Conservation (phyloP, 1,140 invertebrate species). For the Hermetia illucens region DNA sequence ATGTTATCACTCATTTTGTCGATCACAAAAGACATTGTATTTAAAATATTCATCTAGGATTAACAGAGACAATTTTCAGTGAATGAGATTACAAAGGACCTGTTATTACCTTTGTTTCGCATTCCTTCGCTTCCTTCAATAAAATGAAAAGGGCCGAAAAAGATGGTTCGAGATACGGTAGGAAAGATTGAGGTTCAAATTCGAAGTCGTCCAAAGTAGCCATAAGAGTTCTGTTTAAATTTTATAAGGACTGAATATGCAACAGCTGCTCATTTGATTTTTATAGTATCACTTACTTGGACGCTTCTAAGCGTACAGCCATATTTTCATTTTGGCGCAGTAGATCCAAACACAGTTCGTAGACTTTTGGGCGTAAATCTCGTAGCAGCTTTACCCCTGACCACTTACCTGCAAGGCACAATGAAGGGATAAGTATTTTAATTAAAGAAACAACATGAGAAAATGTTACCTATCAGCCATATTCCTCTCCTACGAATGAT, state of each 20-base stretch:
- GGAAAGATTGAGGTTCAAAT: slow-evolving; percentile 73
- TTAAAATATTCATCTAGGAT: slow-evolving; percentile 68
- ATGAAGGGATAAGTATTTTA: slow-evolving; percentile 8
- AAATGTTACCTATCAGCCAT: slow-evolving; percentile 55
- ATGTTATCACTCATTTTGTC: slow-evolving; percentile 69
- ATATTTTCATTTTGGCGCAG: slow-evolving; percentile 60
- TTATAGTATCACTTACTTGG: slow-evolving; percentile 29
- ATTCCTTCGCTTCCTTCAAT: slow-evolving; percentile 76
- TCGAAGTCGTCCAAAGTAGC: slow-evolving; percentile 83
- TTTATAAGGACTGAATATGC: too few species aligned
- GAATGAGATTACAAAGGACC: slow-evolving; percentile 4
- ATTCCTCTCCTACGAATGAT: slow-evolving; percentile 78
- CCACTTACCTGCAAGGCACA: slow-evolving; percentile 58
- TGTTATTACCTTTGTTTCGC: slow-evolving; percentile 70
- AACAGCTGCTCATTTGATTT: too few species aligned
- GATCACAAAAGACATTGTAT: slow-evolving; percentile 79
- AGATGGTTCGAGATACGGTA: slow-evolving; percentile 59
- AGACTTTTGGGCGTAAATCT: slow-evolving; percentile 63
- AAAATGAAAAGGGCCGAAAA: slow-evolving; percentile 71
- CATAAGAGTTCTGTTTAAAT: slow-evolving; percentile 45
- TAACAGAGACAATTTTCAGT: slow-evolving; percentile 7
- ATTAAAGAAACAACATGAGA: slow-evolving; percentile 7
- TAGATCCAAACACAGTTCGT: slow-evolving; percentile 60
- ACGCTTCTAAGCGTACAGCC: slow-evolving; percentile 69
- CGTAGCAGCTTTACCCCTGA: slow-evolving; percentile 71